A percentile compares a stretch with the other conserved stretches of the same genome.
phyloP scores from a whole-genome alignment of 2,113 vertebrate genomes.

The Ascaphus truei region DNA sequence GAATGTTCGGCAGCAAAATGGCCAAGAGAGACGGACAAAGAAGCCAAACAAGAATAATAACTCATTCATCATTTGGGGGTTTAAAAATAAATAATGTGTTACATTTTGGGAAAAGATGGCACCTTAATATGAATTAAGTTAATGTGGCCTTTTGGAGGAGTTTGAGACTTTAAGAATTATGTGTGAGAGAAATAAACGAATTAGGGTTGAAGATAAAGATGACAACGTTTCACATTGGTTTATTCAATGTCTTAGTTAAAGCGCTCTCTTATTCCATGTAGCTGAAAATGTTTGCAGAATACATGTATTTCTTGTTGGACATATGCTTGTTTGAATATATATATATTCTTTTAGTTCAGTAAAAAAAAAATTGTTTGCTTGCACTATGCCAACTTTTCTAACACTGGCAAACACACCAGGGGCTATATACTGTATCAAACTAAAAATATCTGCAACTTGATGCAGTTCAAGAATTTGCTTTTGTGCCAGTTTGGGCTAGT shows the following conservation, averaged over 20 bases:
- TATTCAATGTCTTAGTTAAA: not conserved
- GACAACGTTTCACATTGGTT: not conserved
- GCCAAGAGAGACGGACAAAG: not conserved
- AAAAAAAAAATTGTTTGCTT: too few relatives aligned
- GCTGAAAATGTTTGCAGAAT: not conserved
- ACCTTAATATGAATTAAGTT: not conserved
- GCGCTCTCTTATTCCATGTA: not conserved
- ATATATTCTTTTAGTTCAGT: not conserved
- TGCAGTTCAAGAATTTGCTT: not conserved
- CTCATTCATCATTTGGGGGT: not conserved
- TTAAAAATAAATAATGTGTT: not conserved
- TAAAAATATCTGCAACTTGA: not conserved
- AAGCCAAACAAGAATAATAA: not conserved
- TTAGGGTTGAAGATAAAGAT: not conserved
- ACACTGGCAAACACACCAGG: not conserved
- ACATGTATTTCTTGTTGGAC: not conserved
- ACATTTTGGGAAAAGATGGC: not conserved
- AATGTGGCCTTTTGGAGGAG: too few relatives aligned
- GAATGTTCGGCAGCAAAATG: not conserved
- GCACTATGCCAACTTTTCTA: not conserved
- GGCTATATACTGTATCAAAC: not conserved
- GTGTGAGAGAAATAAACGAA: not conserved
- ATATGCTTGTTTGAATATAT: too few relatives aligned
- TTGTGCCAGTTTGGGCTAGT: not conserved
- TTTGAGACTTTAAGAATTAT: not conserved